phyloP scores from a whole-genome alignment of 2,797 vertebrate genomes.

The Thamnophis elegans region DNA sequence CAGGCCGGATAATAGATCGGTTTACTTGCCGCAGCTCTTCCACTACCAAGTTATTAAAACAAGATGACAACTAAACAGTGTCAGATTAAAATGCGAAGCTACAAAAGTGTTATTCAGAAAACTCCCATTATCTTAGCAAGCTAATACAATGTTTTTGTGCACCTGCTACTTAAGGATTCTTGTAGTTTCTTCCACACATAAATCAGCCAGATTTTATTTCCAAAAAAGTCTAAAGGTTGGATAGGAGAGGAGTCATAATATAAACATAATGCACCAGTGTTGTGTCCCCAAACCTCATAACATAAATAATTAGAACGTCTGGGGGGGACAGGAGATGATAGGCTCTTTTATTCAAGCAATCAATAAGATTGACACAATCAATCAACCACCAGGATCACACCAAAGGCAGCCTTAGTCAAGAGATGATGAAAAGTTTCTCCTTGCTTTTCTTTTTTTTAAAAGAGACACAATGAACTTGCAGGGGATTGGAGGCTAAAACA shows the following conservation, averaged over 20 bases:
- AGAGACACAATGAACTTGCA: not conserved
- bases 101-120: not conserved
- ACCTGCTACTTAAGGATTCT: not conserved
- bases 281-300: not conserved
- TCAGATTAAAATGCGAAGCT: not conserved
- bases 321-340: not conserved
- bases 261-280: not conserved
- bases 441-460: not conserved
- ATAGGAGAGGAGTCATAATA: not conserved
- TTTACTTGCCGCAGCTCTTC: not conserved
- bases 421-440: not conserved
- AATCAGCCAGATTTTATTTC: not conserved
- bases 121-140: not conserved
- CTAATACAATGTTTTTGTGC: not conserved
- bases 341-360: not conserved
- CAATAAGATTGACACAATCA: not conserved
- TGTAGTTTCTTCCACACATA: not conserved
- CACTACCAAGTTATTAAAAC: not conserved
- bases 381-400: not conserved
- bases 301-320: conserved; percentile 12
- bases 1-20: not conserved
- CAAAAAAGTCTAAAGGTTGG: not conserved
- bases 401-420: not conserved
- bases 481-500: too few species aligned
- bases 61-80: not conserved